phyloP scores from a whole-genome alignment of 1,140 invertebrate genomes.

The Brachionus angularis region DNA sequence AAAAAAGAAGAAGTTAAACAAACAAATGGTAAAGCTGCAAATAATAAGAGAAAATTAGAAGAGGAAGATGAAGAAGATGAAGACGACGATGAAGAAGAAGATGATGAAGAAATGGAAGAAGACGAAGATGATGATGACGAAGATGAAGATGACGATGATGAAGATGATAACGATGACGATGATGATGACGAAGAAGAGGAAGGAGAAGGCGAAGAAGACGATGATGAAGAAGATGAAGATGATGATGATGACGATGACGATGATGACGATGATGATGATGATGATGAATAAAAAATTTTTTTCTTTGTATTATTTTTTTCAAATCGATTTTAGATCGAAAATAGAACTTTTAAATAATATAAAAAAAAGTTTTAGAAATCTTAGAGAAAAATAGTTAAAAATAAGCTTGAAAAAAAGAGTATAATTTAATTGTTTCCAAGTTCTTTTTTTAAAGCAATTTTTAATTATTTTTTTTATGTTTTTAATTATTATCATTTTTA shows the following conservation, averaged over 20 bases:
- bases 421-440: no score
- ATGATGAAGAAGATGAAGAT: slow-evolving; percentile 29
- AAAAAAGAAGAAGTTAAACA: slow-evolving; percentile 34
- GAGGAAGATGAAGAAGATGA: slow-evolving; percentile 36
- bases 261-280: neutral
- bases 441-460: no score
- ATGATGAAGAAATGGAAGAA: neutral
- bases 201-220: slow-evolving; percentile 12
- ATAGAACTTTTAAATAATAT: no score
- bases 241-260: neutral
- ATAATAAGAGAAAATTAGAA: slow-evolving; percentile 41
- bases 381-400: no score
- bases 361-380: no score
- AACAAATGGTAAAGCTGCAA: slow-evolving; percentile 5
- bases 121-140: slow-evolving; percentile 32
- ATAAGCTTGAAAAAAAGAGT: no score
- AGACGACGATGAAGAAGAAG: slow-evolving; percentile 31
- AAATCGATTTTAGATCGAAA: no score
- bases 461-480: no score
- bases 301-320: no score
- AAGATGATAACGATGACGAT: slow-evolving; percentile 21
- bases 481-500: no score
- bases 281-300: neutral
- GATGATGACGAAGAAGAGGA: slow-evolving; percentile 16
- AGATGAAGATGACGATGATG: slow-evolving; percentile 1